Evolutionary conservation across 2,888 invertebrate species (phyloP), one percentile per base, ranked within the genome.

Genomic region (Pandemis corylana): DNA sequence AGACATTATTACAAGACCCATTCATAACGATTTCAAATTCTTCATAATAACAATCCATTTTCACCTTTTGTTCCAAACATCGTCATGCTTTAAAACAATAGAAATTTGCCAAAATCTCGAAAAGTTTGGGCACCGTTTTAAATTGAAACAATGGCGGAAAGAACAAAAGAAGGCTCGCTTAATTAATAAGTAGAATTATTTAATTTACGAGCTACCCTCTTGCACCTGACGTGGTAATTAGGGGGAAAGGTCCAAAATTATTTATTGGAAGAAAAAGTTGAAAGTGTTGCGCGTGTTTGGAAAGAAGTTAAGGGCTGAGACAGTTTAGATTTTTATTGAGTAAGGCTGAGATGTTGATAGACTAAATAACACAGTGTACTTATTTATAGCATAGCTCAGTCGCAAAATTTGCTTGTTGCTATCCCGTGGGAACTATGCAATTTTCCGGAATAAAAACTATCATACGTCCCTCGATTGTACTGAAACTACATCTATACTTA

Each of bases 121-220:
- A 75, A 75, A 75, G 70, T 75, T 70, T 75, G 15, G 71, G 13
- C 49, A 51, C 36, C 53, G 74, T 75, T 75, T 71, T 62, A 75
- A 75, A 67, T 75, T 75, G 67, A 63, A 75, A 75, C 75, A 75
- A 75, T 71, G 71, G 66, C 12, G 28, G 62, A 63, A 20, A 15
- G 62, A 70, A 75, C 75, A 71, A 75, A 75, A 75, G 75, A 67
- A 75, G 41, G 63, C 15, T 41, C 46, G 65, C 75, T 75, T 75
- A 75, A 75, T 75, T 75, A 75, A 75, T 75, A 75, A 71, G 75
- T 63, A 70, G 70, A 75, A 75, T 66, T 70, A 75, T 67, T 63
- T 75, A 75, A 75, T 71, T 75, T 71, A 71, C 66, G 74, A 70
- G 49, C 59, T 13, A 42, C 65, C 64, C 53, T 64, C 66, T 66